A percentile compares a stretch with the other conserved stretches of the same genome.
phyloP scores from a whole-genome alignment of 2,888 invertebrate genomes.

The Ophion ellenae region DNA sequence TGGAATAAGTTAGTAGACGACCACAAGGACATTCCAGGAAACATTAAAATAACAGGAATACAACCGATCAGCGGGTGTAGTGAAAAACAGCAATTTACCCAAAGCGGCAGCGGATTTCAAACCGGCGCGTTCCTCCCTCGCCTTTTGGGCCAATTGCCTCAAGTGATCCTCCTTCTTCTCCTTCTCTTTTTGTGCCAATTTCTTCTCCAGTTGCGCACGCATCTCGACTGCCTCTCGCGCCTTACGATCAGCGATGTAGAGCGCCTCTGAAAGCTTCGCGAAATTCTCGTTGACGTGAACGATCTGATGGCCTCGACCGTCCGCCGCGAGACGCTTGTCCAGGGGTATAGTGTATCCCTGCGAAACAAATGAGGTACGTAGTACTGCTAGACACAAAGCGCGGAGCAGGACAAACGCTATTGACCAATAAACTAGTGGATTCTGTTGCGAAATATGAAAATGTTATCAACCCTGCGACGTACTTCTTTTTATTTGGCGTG shows the following conservation, averaged over 20 bases:
- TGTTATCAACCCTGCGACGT: background rate
- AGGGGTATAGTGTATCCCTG: constrained; percentile 97
- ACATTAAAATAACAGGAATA: background rate
- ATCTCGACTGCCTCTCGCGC: constrained; percentile 99
- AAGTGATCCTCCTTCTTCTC: constrained; percentile 98
- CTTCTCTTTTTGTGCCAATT: constrained; percentile 98
- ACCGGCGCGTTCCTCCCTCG: constrained; percentile 97
- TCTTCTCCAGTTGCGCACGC: constrained; percentile 97
- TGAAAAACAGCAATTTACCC: constrained; percentile 71
- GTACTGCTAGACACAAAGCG: background rate
- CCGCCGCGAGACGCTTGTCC: constrained; percentile 98
- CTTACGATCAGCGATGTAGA: constrained; percentile 98
- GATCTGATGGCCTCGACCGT: constrained; percentile 98
- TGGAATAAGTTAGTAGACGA: no score
- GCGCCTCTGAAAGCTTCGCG: constrained; percentile 98
- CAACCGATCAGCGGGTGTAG: background rate
- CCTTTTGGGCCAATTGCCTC: constrained; percentile 96
- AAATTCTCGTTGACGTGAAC: constrained; percentile 99
- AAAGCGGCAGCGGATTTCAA: constrained; percentile 85
- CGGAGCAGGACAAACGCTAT: background rate
- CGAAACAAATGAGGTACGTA: constrained; percentile 51
- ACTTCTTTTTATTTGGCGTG: background rate
- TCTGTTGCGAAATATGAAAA: background rate
- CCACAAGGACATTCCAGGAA: no score
- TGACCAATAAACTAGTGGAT: no score